Percentiles rank a stretch among this genome's conserved stretches.
Evolutionary conservation across 2,797 vertebrate species (phyloP).

Genomic region (Sebastes jordani): DNA sequence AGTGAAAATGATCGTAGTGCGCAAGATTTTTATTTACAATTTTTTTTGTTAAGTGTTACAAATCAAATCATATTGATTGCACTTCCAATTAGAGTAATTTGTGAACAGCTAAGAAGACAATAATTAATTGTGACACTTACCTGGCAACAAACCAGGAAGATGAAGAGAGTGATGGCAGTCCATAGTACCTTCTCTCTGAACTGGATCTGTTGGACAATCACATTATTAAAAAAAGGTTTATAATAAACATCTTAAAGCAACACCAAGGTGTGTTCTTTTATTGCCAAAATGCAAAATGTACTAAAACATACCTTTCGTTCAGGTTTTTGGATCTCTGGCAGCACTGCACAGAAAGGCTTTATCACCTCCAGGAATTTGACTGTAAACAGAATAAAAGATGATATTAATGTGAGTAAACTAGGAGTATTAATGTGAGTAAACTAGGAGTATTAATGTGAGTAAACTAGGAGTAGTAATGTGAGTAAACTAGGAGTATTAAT

Average conservation of each 20-base stretch:
- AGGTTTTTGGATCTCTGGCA: constrained; percentile 97
- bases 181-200: constrained; percentile 99
- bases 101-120: background rate
- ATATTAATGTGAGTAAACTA: no score
- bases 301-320: constrained; percentile 89
- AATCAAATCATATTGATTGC: background rate
- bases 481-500: no score
- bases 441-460: no score
- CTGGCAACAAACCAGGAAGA: constrained; percentile 99
- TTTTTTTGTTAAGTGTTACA: background rate
- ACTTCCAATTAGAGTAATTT: background rate
- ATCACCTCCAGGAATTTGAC: constrained; percentile 99
- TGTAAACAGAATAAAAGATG: constrained; percentile 62
- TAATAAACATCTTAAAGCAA: background rate
- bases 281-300: background rate
- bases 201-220: constrained; percentile 87
- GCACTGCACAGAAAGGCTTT: constrained; percentile 96
- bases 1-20: background rate
- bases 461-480: no score
- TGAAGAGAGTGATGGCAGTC: constrained; percentile 99
- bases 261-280: background rate
- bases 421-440: no score
- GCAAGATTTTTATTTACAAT: no score
- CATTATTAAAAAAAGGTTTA: background rate
- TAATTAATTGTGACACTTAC: constrained; percentile 72